A percentile compares a stretch with the other conserved stretches of the same genome.
Evolutionary conservation across 2,888 invertebrate species (phyloP).

Genomic region (Lacanobia oleracea): DNA sequence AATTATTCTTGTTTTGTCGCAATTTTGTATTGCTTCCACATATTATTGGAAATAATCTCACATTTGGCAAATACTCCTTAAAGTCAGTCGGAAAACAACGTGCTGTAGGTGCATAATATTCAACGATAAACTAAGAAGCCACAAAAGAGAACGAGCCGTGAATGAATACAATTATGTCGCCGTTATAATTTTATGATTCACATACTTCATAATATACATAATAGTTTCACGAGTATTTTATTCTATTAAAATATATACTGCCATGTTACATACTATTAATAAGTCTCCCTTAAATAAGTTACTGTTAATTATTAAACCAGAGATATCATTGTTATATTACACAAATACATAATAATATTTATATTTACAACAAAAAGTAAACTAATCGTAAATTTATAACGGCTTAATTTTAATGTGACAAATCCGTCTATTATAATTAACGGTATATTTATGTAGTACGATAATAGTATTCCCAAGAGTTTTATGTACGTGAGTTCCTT

Average conservation of each 20-base stretch:
- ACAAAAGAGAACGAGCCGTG: constrained; percentile 45
- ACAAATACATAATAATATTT: constrained; percentile 40
- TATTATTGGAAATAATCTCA: constrained; percentile 87
- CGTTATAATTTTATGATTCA: constrained; percentile 63
- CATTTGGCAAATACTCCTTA: constrained; percentile 75
- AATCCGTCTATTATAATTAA: constrained; percentile 58
- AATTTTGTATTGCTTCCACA: constrained; percentile 86
- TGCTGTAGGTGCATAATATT: constrained; percentile 65
- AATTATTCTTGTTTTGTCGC: constrained; percentile 27
- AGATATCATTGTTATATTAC: constrained; percentile 58
- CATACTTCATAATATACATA: constrained; percentile 21
- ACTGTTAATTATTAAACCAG: constrained; percentile 54
- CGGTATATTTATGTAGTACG: constrained; percentile 52
- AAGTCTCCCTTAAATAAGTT: constrained; percentile 41
- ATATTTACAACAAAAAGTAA: constrained; percentile 48
- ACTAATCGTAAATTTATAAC: constrained; percentile 63
- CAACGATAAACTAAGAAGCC: constrained; percentile 55
- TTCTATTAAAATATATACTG: constrained; percentile 51
- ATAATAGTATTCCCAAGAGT: constrained; percentile 52
- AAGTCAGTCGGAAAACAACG: constrained; percentile 60
- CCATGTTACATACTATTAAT: constrained; percentile 47
- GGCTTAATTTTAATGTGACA: constrained; percentile 60
- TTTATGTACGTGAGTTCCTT: constrained; percentile 61
- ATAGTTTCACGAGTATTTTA: constrained; percentile 40
- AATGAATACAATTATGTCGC: constrained; percentile 44